These are phyloP conservation scores for Tolypeutes matacus DNA, from an alignment of 2,797 vertebrate genomes.

Conservation along the genomic window DNA sequence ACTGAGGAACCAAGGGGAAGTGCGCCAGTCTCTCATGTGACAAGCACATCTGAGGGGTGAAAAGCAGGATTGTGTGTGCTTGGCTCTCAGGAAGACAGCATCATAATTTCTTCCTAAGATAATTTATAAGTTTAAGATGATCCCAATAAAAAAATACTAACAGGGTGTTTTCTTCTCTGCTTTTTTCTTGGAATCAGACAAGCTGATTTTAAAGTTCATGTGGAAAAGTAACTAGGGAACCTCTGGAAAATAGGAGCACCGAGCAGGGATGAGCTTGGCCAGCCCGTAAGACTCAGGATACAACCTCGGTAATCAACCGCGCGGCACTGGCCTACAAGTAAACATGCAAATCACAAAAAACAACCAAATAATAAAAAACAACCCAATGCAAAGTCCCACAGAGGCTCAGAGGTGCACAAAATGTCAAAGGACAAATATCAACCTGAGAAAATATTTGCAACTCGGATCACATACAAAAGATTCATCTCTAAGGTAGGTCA, in stretches of 20 bases:
- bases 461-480: background rate
- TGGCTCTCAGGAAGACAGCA: background rate
- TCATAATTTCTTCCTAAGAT: background rate
- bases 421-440: background rate
- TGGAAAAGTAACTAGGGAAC: background rate
- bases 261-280: too few species aligned
- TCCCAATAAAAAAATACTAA: background rate
- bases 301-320: background rate
- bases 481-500: background rate
- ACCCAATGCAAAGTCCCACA: background rate
- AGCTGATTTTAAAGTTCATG: background rate
- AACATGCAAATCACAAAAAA: background rate
- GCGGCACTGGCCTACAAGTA: background rate
- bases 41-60: background rate
- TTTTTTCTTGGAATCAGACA: background rate
- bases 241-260: background rate
- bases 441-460: background rate
- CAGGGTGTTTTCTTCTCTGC: background rate
- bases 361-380: too few species aligned
- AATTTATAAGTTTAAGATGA: background rate
- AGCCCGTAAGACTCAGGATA: background rate
- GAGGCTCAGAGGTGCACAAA: background rate
- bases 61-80: background rate
- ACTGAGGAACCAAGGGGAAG: background rate
- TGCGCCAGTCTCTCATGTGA: background rate